These are phyloP conservation scores for Liparis tanakae DNA, from an alignment of 2,797 vertebrate species.

Conservation along the genomic window DNA sequence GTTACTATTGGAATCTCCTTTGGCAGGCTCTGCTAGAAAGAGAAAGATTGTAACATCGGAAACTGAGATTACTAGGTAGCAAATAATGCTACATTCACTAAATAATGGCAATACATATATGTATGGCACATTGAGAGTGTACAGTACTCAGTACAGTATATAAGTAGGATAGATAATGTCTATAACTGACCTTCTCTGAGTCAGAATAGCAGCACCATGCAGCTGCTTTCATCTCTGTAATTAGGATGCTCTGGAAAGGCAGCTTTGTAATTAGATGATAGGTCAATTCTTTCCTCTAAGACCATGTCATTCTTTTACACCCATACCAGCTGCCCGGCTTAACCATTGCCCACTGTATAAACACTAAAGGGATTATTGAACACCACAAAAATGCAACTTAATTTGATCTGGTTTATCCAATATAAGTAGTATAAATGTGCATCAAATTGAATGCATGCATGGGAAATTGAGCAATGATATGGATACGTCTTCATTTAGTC, in stretches of 20 bases:
- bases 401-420: conserved; percentile 17
- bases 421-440: neutral
- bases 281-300: conserved; percentile 56
- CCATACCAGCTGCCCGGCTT: conserved; percentile 60
- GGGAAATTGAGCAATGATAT: neutral
- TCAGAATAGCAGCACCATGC: conserved; percentile 48
- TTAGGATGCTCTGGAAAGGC: conserved; percentile 63
- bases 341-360: conserved; percentile 6
- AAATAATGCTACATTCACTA: neutral
- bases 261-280: conserved; percentile 76
- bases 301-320: conserved; percentile 54
- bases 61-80: neutral
- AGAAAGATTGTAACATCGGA: neutral
- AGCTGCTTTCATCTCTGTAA: conserved; percentile 73
- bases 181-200: conserved; percentile 38
- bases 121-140: neutral
- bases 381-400: neutral
- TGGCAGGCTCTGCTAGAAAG: neutral
- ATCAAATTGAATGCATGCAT: neutral
- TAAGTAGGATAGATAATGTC: conserved; percentile 14
- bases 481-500: neutral
- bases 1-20: neutral
- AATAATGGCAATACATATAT: neutral
- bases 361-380: conserved; percentile 14
- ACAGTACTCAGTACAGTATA: neutral